Conservation (phyloP, 2,888 invertebrate genomes). For the Dolichopus griseipennis region DNA sequence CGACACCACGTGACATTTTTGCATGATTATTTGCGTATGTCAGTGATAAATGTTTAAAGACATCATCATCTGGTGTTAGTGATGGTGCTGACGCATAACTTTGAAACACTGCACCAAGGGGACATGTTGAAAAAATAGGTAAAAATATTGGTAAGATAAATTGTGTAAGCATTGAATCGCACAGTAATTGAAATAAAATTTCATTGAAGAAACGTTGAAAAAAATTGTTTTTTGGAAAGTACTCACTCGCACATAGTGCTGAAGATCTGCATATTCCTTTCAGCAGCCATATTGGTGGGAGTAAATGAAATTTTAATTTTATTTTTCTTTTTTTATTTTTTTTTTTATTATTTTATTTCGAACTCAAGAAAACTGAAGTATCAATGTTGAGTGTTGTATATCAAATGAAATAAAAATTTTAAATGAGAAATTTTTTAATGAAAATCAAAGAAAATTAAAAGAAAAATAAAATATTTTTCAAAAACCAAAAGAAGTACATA, state of each 20-base stretch:
- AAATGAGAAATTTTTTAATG: too few species aligned
- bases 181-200: conserved; percentile 4
- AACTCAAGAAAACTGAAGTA: neutral
- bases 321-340: neutral
- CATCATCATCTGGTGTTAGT: conserved; percentile 84
- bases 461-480: too few species aligned
- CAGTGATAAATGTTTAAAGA: conserved; percentile 75
- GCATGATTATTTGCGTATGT: conserved; percentile 81
- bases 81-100: conserved; percentile 73
- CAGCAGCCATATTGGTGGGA: conserved; percentile 42
- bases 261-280: conserved; percentile 69
- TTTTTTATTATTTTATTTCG: neutral
- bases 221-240: conserved; percentile 17
- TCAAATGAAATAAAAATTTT: too few species aligned
- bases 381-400: too few species aligned
- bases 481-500: too few species aligned
- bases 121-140: conserved; percentile 44
- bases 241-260: conserved; percentile 63
- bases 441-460: too few species aligned
- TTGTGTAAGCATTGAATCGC: neutral
- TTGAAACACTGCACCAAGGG: conserved; percentile 71
- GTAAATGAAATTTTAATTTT: neutral
- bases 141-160: conserved; percentile 6
- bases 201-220: conserved; percentile 8
- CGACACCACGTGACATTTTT: conserved; percentile 77